Evolutionary conservation across 2,888 invertebrate species (phyloP).

Genomic region (Lasioglossum marginatum): DNA sequence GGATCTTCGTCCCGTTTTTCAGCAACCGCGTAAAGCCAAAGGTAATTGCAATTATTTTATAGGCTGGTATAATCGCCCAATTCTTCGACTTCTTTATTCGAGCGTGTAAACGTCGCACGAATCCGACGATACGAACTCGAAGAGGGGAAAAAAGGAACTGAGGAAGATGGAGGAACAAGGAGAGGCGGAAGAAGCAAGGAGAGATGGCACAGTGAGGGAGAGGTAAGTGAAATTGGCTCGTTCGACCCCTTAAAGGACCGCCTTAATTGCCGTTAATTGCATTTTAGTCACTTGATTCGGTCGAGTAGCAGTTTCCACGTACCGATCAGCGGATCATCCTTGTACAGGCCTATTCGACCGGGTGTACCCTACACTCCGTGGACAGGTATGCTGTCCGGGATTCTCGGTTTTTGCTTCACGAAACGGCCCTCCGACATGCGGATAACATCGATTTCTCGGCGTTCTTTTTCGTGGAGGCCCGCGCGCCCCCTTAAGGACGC

Average conservation of each 20-base stretch:
- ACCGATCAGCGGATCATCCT: conserved; percentile 24
- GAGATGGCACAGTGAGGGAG: background rate
- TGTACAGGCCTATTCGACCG: conserved; percentile 37
- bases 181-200: background rate
- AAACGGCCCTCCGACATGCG: conserved; percentile 54
- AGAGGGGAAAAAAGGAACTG: background rate
- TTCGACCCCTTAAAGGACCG: conserved; percentile 56
- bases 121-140: background rate
- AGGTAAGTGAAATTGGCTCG: conserved; percentile 47
- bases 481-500: conserved; percentile 62
- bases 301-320: conserved; percentile 6
- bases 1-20: background rate
- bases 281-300: conserved; percentile 75
- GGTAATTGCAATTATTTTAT: conserved; percentile 28
- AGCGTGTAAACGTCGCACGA: background rate
- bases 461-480: conserved; percentile 57
- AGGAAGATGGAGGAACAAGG: background rate
- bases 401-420: conserved; percentile 65
- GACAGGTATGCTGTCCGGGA: conserved; percentile 68
- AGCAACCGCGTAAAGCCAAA: background rate
- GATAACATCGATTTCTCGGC: conserved; percentile 72
- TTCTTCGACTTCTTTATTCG: conserved; percentile 10
- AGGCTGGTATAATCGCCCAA: conserved; percentile 10
- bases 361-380: conserved; percentile 53
- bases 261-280: conserved; percentile 77